Evolutionary conservation across 2,113 vertebrate species (phyloP), one percentile per base, ranked within the genome.

Genomic region (Shinisaurus crocodilurus): DNA sequence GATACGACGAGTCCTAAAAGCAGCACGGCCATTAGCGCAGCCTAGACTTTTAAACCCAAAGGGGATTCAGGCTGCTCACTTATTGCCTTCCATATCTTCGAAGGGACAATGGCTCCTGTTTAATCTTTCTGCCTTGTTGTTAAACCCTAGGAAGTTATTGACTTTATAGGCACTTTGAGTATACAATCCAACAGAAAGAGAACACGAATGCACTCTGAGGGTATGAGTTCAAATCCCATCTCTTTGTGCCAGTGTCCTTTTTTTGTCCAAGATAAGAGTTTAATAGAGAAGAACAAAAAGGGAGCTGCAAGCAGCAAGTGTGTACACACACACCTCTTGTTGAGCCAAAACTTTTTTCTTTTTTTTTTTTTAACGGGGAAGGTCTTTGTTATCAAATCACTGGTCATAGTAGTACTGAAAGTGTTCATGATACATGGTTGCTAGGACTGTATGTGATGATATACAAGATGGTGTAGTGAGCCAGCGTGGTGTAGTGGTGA

Each of bases 1-100:
- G 96, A 97, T 97, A 96, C 95, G 96, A 96, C 96, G 96, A 97
- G 96, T 96, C 95, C 96, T 96, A 94, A 96, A 96, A 96, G 95
- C 84, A 92, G 93, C 94, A 89, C 94, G 93, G 94, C 65, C 29
- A 82, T 96, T 91, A 93, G 93, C 90, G 93, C 89, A 86, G 91
- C 90, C 90, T 54, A 91, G 93, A 93, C 96, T 97, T 97, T 96
- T 95, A 97, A 97, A 95, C 95, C 97, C 94, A 94, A 96, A 97
- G 96, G 97, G 96, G 93, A 97, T 96, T 96, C 96, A 96, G 91
- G 95, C 96, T 94, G 96, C 90, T 97, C 97, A 94, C 96, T 97
- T 97, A 97, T 95, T 96, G 95, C 95, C 95, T 97, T 96, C 95
- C 57, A 40, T 96, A 95, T 95, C 96, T 97, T 98, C 97, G 97